Evolutionary conservation across 2,797 vertebrate genomes (phyloP), one percentile per base, ranked within the genome.

Genomic region (Buceros bicornis): DNA sequence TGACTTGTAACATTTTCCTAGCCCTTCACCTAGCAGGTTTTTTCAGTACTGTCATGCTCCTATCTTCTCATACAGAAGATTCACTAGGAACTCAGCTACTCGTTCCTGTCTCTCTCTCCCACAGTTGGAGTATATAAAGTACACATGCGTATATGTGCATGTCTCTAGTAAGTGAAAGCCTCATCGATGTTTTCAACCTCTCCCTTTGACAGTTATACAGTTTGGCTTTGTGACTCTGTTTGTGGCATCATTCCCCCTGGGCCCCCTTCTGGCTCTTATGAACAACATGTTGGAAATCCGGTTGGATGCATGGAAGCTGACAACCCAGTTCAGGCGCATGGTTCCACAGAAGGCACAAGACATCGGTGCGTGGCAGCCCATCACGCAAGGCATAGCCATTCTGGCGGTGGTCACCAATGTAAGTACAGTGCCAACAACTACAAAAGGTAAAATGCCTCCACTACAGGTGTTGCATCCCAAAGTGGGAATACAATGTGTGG

Each of bases 141-240:
- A 8, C 26, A 29, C 2, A 1, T 57, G 11, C 43, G 73, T 11
- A 5, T 43, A 54, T 31, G 16, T 28, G 21, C 47, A 40, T 35
- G 40, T 47, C 37, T 93, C 18, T 56, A 57, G 28, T 47, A 43
- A 89, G 18, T 33, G 72, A 77, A 83, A 80, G n/a, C 50, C 57
- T 95, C 80, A 65, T 42, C 18, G 7, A 11, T 51, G 12, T 86
- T 16, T 81, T 51, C 96, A 76, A 69, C 84, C 74, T 98, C 82
- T 95, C 85, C 89, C 78, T 79, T 97, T 92, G 71, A 21, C 98
- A 99, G 99, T 99, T 82, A 99, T 99, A 97, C 99, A 99, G 97
- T 99, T 99, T 98, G 99, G 99, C 93, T 99, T 99, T 89, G 99
- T 99, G 94, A 99, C 99, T 78, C 97, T 99, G 65, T 99, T 99